Base-by-base conservation (phyloP, 1,140 invertebrate genomes). In the Leucophenga varia region DNA sequence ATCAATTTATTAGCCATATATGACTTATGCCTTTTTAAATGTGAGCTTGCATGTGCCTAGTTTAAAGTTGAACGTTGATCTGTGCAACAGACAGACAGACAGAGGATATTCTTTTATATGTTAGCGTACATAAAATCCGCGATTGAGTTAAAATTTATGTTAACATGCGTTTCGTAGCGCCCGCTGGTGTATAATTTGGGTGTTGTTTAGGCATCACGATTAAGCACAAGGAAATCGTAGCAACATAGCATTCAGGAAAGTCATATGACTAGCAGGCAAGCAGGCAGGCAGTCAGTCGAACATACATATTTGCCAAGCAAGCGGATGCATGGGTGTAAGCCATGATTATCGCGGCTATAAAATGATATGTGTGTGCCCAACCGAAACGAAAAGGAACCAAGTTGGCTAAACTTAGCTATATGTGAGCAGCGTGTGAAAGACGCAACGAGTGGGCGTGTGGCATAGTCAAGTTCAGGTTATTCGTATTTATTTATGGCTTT, bases 11-110 rank as follows among this genome's bases (percentile, higher is more conserved):
- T 67, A 70, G 63, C 61, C 61, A 71, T 49, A 59, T 70, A 70
- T 71, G 67, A 71, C 63, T 70, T 70, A 70, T 70, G 67, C 59
- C 49, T 71, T 70, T 67, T 71, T 71, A 70, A 70, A 70, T 70
- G 67, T 63, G 67, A 55, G 67, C 67, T 70, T 70, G 57, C 67
- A 70, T 71, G 63, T 63, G 63, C 67, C 63, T 57, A 56, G 47
- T 57, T 57, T 57, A 42, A 54, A 57, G 49, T 64, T 49, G 58
- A 52, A 47, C 54, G 48, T 47, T 57, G n/a, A n/a, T 51, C 48
- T 49, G 42, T 43, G 37, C 19, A n/a, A n/a, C n/a, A n/a, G n/a
- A n/a, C n/a, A n/a, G n/a, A n/a, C n/a, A n/a, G n/a, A n/a, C n/a
- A n/a, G n/a, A n/a, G n/a, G n/a, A n/a, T n/a, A n/a, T n/a, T n/a